Evolutionary conservation across 2,888 invertebrate genomes (phyloP).

Genomic region (Parnassius orleans): DNA sequence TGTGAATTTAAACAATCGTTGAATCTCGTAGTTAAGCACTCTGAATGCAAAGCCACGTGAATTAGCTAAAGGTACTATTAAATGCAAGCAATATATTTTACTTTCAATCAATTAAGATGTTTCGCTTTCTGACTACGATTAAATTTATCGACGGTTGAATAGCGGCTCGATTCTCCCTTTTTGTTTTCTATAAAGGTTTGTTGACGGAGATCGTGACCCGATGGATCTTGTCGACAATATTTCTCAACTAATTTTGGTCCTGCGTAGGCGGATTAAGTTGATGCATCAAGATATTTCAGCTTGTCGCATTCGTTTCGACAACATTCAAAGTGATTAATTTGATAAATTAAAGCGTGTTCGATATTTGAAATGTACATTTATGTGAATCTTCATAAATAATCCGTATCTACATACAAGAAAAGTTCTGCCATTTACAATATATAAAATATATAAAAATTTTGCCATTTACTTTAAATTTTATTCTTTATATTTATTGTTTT

Average conservation of each 20-base stretch:
- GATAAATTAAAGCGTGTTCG: too few species aligned
- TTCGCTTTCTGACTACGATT: constrained; percentile 16
- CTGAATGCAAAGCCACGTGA: too few species aligned
- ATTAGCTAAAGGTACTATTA: too few species aligned
- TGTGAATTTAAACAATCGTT: too few species aligned
- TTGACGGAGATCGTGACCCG: constrained; percentile 11
- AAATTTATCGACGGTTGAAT: constrained; percentile 6
- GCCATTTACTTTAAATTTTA: too few species aligned
- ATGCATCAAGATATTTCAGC: constrained; percentile 8
- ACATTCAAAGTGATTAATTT: constrained; percentile 13
- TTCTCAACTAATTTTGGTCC: constrained; percentile 4
- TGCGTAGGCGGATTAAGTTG: constrained; percentile 13
- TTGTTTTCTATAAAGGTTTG: constrained; percentile 7
- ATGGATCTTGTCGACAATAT: constrained; percentile 8
- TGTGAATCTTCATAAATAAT: too few species aligned
- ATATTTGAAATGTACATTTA: too few species aligned
- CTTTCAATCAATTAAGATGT: constrained; percentile 3
- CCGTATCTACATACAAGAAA: too few species aligned
- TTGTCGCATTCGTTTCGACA: constrained; percentile 2
- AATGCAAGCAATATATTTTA: not conserved
- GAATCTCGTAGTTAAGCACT: too few species aligned
- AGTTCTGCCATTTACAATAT: too few species aligned
- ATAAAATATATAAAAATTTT: too few species aligned
- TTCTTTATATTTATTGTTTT: too few species aligned
- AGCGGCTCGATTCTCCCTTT: not conserved